A percentile compares a stretch with the other conserved stretches of the same genome.
Conservation (phyloP, 2,888 invertebrate genomes). For the Odontocolon sp. region DNA sequence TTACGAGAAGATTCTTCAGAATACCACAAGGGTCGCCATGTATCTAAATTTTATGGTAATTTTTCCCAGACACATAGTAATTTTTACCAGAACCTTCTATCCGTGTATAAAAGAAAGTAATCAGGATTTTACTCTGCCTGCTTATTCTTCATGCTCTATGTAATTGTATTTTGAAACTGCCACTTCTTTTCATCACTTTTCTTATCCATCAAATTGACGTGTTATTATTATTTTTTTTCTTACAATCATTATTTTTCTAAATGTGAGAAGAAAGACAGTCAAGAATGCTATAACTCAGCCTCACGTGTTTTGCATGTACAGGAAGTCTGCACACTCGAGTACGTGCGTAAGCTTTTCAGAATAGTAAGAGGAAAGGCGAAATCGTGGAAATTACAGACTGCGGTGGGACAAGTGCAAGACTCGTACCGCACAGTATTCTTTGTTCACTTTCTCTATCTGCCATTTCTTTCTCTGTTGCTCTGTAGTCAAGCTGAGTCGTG, state of each 20-base stretch:
- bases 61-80: too few species aligned
- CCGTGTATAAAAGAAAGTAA: too few species aligned
- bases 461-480: background rate
- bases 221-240: too few species aligned
- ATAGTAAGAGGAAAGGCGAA: conserved; percentile 10
- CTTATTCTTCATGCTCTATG: too few species aligned
- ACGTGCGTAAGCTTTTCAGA: conserved; percentile 1
- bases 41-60: too few species aligned
- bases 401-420: background rate
- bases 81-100: too few species aligned
- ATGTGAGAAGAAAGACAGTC: background rate
- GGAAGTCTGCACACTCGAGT: conserved; percentile 8
- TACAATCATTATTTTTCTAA: background rate
- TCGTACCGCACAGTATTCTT: conserved; percentile 25
- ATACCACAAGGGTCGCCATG: too few species aligned
- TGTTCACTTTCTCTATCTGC: conserved; percentile 22
- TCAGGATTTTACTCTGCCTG: too few species aligned
- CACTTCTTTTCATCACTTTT: too few species aligned
- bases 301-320: background rate
- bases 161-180: too few species aligned
- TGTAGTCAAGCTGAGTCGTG: conserved; percentile 9
- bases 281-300: background rate
- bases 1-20: too few species aligned
- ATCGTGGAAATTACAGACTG: conserved; percentile 17
- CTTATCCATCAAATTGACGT: too few species aligned